Conservation (phyloP, 2,113 vertebrate genomes). For the Neodon shergylaensis region DNA sequence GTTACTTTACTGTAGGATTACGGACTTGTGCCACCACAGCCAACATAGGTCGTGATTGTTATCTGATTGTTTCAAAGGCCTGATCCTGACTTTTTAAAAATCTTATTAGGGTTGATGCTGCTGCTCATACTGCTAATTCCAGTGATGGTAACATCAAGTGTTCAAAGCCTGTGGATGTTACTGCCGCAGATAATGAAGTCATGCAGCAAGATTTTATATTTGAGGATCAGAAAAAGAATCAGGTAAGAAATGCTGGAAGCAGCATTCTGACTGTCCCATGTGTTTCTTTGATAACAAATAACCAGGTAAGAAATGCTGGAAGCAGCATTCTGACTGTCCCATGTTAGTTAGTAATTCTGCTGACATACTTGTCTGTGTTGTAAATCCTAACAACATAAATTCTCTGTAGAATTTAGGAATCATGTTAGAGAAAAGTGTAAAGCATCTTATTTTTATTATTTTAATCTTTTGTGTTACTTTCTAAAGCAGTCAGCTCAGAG, state of each 20-base stretch:
- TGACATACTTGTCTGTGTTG: conserved; percentile 37
- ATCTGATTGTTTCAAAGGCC: conserved; percentile 19
- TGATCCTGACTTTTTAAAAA: conserved; percentile 56
- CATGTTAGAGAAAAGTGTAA: conserved; percentile 24
- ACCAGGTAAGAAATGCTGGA: conserved; percentile 85
- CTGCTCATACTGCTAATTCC: conserved; percentile 85
- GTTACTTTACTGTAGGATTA: background rate
- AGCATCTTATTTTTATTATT: background rate
- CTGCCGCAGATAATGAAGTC: conserved; percentile 84
- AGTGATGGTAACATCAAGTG: conserved; percentile 80
- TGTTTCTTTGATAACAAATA: conserved; percentile 40
- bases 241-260: conserved; percentile 83
- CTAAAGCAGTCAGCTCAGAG: background rate
- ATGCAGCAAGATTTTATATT: conserved; percentile 83
- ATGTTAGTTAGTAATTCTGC: background rate
- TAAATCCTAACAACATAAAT: background rate
- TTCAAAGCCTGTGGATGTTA: conserved; percentile 85
- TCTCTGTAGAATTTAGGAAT: background rate
- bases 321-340: background rate
- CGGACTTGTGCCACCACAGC: background rate
- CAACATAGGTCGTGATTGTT: background rate
- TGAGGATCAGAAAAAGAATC: conserved; percentile 85
- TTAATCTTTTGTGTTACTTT: background rate
- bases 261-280: background rate
- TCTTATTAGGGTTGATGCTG: conserved; percentile 84